These are phyloP conservation scores for Dicycla oo DNA, from an alignment of 2,888 invertebrate species.

Conservation along the genomic window DNA sequence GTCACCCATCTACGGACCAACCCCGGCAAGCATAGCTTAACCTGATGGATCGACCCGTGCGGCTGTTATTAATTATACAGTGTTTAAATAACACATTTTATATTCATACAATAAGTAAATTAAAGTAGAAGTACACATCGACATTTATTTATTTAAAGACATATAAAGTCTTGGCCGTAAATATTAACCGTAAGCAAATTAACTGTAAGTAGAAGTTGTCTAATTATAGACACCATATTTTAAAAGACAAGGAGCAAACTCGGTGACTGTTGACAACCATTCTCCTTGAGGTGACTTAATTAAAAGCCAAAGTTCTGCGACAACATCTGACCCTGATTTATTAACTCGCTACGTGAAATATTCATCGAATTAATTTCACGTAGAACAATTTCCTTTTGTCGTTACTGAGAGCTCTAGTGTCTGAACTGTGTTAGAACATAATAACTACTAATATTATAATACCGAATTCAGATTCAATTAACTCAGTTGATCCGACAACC, in stretches of 20 bases:
- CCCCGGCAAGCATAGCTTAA: too few relatives aligned
- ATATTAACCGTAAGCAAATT: neutral
- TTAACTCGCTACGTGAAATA: slow-evolving; percentile 9
- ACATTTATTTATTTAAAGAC: too few relatives aligned
- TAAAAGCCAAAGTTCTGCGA: neutral
- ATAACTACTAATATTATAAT: neutral
- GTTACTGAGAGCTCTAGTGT: too few relatives aligned
- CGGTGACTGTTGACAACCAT: neutral
- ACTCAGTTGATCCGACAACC: neutral
- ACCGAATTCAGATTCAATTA: neutral
- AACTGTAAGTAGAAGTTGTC: neutral
- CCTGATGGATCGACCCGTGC: too few relatives aligned
- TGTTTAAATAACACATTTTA: neutral
- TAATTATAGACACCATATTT: neutral
- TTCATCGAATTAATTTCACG: slow-evolving; percentile 8
- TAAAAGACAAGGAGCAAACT: neutral
- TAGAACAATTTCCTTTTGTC: neutral
- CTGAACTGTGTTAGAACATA: neutral
- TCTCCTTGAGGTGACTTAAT: neutral
- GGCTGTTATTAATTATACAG: too few relatives aligned
- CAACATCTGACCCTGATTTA: slow-evolving; percentile 9
- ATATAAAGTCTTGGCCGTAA: too few relatives aligned
- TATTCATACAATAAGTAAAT: neutral
- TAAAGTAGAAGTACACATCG: neutral
- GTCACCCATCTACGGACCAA: too few relatives aligned